A percentile compares a stretch with the other conserved stretches of the same genome.
Conservation (phyloP, 2,797 vertebrate genomes). For the Hypotaenidia okinawae region DNA sequence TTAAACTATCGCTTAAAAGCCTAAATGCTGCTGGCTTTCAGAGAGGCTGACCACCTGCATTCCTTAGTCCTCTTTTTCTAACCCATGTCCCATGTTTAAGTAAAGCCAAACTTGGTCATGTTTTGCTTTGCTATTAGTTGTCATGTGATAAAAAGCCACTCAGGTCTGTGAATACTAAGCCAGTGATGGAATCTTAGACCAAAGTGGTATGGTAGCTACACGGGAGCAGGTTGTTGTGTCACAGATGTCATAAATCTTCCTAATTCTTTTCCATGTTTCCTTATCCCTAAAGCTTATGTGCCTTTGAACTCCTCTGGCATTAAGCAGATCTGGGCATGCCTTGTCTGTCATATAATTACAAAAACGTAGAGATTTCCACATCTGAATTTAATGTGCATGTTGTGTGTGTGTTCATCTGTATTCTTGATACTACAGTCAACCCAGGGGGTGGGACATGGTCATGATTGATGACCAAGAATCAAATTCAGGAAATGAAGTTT, state of each 20-base stretch:
- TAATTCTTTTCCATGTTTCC: background rate
- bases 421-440: background rate
- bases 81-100: background rate
- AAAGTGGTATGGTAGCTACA: accelerated
- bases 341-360: background rate
- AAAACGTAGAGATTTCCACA: background rate
- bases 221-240: background rate
- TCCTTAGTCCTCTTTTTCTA: background rate
- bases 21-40: background rate
- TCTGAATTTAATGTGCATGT: background rate
- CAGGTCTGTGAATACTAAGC: background rate
- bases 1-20: background rate
- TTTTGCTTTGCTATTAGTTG: background rate
- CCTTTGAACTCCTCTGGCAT: background rate
- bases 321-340: background rate
- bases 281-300: background rate
- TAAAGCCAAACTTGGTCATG: background rate
- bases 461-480: background rate
- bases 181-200: background rate
- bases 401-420: background rate
- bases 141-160: background rate
- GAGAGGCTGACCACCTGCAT: background rate
- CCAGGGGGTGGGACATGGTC: background rate
- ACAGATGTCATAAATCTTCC: background rate
- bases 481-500: background rate